Conservation (phyloP, 92 coral and sea anemone genomes). For the Zoanthus sociatus region DNA sequence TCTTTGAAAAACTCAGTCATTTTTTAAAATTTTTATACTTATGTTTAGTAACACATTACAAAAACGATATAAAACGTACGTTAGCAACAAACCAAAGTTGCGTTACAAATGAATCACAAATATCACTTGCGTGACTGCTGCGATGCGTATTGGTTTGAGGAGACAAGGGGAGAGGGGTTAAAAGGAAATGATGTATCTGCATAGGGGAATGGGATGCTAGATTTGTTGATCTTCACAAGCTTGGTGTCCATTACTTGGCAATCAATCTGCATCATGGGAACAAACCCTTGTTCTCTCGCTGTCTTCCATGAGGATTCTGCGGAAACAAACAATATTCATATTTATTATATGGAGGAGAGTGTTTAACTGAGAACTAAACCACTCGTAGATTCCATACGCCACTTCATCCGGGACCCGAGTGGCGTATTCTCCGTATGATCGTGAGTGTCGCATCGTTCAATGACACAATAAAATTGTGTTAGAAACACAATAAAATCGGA, state of each 20-base stretch:
- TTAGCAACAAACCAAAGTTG: background rate
- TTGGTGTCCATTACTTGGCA: slow-evolving; percentile 94
- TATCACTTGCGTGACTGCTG: slow-evolving; percentile 32
- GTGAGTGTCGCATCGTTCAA: no score
- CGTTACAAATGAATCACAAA: background rate
- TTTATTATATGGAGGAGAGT: no score
- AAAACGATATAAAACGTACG: background rate
- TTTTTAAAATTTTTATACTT: background rate
- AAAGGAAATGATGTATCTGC: slow-evolving; percentile 66
- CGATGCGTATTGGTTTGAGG: slow-evolving; percentile 29
- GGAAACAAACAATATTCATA: background rate
- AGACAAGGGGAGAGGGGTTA: slow-evolving; percentile 63
- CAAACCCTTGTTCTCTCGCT: slow-evolving; percentile 71
- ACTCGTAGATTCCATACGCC: no score
- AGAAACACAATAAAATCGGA: no score
- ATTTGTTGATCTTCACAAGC: slow-evolving; percentile 83
- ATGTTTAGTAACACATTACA: background rate
- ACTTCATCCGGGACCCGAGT: no score
- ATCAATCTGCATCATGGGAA: slow-evolving; percentile 96
- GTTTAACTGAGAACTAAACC: no score
- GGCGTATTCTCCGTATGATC: no score
- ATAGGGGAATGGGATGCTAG: slow-evolving; percentile 87
- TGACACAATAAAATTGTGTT: no score
- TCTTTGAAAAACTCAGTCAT: background rate
- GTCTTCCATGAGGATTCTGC: slow-evolving; percentile 74